Evolutionary conservation across 2,113 vertebrate genomes (phyloP), one percentile per base, ranked within the genome.

Genomic region (Salminus brasiliensis): DNA sequence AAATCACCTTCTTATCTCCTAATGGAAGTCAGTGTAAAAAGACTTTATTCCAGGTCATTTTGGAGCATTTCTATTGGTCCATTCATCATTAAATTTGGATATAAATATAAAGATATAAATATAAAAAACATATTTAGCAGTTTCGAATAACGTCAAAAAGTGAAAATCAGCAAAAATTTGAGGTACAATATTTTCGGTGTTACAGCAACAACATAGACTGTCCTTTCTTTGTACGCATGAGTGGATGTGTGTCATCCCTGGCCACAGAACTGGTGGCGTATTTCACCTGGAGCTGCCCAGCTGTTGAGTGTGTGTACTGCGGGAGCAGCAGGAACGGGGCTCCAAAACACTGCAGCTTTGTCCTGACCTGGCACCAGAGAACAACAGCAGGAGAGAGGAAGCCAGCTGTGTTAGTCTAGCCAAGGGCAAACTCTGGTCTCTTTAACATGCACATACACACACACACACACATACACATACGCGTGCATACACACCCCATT

Each of bases 341-440:
- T 49, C 47, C 27, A 39, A 79, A 55, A 81, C 79, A 84, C 75
- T 81, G 65, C 53, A 67, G 79, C 79, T 75, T 84, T 84, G 82
- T 84, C 82, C 78, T 78, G 79, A 78, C 79, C 74, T 84, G 72
- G 72, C 72, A 77, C 75, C 11, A 67, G 57, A 70, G 68, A 76
- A 84, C 70, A 74, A 66, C 62, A 45, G 55, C 32, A 63, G 52
- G 59, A 29, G 67, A 55, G 63, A 55, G 67, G 53, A 13, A 60
- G 41, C 78, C 78, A 84, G 74, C 79, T 81, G 63, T 81, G 53
- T 78, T 81, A 78, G 82, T 84, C 43, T 69, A 84, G 82, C 74
- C 75, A 62, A 74, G 74, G 74, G 74, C 69, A 81, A 59, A 62
- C 68, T 84, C 71, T 60, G 63, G 63, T 72, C 72, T 52, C 63